Conservation (phyloP, 2,888 invertebrate genomes). For the Tuta absoluta region DNA sequence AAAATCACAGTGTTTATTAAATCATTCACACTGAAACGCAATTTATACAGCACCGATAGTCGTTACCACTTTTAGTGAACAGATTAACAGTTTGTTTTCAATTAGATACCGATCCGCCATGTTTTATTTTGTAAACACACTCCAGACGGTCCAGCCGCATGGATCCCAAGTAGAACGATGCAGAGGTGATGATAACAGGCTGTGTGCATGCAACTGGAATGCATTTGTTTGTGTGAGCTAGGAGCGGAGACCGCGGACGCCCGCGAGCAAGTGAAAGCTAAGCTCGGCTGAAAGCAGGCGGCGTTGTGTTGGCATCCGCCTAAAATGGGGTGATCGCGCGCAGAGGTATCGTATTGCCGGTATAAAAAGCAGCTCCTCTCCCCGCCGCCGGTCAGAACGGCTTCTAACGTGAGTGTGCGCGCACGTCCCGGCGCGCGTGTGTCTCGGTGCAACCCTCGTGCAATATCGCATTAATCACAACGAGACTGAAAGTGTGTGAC, state of each 20-base stretch:
- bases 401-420: constrained; percentile 95
- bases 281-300: constrained; percentile 74
- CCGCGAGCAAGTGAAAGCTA: constrained; percentile 75
- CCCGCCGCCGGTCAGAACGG: constrained; percentile 95
- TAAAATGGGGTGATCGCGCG: constrained; percentile 79
- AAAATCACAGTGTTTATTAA: background rate
- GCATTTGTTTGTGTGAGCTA: constrained; percentile 17
- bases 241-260: constrained; percentile 40
- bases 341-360: constrained; percentile 88
- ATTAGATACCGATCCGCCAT: constrained; percentile 37
- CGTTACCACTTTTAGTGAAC: constrained; percentile 25
- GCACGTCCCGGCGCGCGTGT: constrained; percentile 56
- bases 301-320: constrained; percentile 72
- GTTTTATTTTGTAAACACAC: constrained; percentile 47
- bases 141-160: constrained; percentile 28
- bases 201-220: constrained; percentile 17
- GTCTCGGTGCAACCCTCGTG: constrained; percentile 57
- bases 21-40: constrained; percentile 16
- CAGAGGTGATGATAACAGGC: background rate
- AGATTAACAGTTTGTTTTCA: constrained; percentile 35
- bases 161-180: background rate
- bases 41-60: constrained; percentile 9
- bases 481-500: constrained; percentile 61
- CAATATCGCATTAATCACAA: constrained; percentile 33
- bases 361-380: constrained; percentile 88